These are phyloP conservation scores for Cranoglanis bouderius DNA, from an alignment of 2,113 vertebrate species.

Conservation along the genomic window DNA sequence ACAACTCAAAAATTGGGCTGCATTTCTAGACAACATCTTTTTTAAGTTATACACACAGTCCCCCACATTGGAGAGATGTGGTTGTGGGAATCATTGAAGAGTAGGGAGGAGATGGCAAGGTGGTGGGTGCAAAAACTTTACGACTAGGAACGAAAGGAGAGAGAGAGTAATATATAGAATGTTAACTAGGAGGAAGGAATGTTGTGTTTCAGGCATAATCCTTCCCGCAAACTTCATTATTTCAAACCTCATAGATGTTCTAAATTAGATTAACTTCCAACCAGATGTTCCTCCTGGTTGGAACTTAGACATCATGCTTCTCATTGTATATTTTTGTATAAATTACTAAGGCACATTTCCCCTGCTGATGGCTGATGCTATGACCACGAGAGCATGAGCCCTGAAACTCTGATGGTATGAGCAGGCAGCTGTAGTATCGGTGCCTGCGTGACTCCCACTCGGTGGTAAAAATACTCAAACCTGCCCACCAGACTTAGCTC, in stretches of 20 bases:
- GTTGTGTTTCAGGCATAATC: neutral
- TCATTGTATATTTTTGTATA: neutral
- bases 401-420: slow-evolving; percentile 24
- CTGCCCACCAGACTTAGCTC: slow-evolving; percentile 44
- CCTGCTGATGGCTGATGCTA: neutral
- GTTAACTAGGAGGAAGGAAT: neutral
- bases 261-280: neutral
- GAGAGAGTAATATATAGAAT: neutral
- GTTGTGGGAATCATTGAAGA: neutral
- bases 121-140: slow-evolving; percentile 4
- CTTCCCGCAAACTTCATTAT: neutral
- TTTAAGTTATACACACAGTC: neutral
- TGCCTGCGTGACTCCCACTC: slow-evolving; percentile 41
- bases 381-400: slow-evolving; percentile 12
- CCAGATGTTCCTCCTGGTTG: neutral
- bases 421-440: slow-evolving; percentile 37
- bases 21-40: neutral
- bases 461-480: slow-evolving; percentile 52
- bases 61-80: neutral
- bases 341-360: neutral
- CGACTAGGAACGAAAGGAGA: neutral
- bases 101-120: neutral
- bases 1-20: slow-evolving; percentile 1
- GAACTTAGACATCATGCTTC: neutral
- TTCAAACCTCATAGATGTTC: neutral